These are phyloP conservation scores for Noctuana brunneofusca DNA, from an alignment of 2,888 invertebrate species.

Conservation along the genomic window DNA sequence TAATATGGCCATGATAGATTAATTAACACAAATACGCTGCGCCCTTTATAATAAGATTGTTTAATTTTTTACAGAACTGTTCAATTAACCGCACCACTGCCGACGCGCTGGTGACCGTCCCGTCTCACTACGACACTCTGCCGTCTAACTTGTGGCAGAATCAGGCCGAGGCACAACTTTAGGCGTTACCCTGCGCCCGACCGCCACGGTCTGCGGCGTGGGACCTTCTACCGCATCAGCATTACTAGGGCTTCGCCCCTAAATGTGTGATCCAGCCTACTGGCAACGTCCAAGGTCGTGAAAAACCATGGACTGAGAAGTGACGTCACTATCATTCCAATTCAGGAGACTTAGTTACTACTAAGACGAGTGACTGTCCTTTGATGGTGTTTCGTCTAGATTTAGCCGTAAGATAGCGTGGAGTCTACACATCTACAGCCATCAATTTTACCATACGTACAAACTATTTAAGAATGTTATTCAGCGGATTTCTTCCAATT, in stretches of 20 bases:
- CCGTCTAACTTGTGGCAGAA: constrained; percentile 78
- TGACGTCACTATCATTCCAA: constrained; percentile 18
- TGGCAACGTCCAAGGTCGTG: constrained; percentile 63
- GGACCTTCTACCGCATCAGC: constrained; percentile 56
- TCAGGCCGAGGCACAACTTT: constrained; percentile 70
- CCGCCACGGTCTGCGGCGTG: constrained; percentile 44
- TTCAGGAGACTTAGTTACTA: constrained; percentile 39
- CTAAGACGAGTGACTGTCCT: constrained; percentile 26
- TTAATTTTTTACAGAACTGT: constrained; percentile 83
- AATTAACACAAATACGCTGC: too few species aligned
- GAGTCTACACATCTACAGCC: constrained; percentile 7
- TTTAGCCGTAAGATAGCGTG: constrained; percentile 21
- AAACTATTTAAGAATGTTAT: constrained; percentile 49
- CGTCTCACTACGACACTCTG: constrained; percentile 87
- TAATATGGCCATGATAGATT: too few species aligned
- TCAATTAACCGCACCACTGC: constrained; percentile 85
- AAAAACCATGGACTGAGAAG: constrained; percentile 61
- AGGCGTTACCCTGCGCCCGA: constrained; percentile 55
- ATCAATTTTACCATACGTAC: constrained; percentile 48
- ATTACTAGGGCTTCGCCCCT: constrained; percentile 51
- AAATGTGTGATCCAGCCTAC: constrained; percentile 40
- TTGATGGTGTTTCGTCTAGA: constrained; percentile 23
- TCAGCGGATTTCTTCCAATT: constrained; percentile 44
- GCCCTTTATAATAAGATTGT: not conserved
- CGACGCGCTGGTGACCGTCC: constrained; percentile 89